Conservation (phyloP, 2,113 vertebrate genomes). For the Hylia prasina region DNA sequence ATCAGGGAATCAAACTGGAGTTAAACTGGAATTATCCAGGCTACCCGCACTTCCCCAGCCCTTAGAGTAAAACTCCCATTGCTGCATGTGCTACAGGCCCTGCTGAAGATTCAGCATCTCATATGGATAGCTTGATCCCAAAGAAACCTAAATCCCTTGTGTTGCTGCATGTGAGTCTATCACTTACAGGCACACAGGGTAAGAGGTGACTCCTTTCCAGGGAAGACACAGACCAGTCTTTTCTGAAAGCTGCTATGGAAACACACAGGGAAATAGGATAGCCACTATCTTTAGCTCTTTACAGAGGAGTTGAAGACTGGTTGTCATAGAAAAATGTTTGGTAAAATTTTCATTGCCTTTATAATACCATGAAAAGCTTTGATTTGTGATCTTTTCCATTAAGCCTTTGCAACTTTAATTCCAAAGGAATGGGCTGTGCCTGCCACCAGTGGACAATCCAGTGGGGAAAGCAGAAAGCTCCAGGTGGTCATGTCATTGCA, state of each 20-base stretch:
- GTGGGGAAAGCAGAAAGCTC: background rate
- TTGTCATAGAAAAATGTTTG: background rate
- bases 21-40: background rate
- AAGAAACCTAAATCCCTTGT: background rate
- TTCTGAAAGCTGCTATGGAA: background rate
- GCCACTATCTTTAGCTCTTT: background rate
- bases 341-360: background rate
- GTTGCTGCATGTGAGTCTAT: background rate
- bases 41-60: background rate
- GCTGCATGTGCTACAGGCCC: background rate
- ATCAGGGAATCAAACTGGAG: background rate
- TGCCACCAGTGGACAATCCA: background rate
- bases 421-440: background rate
- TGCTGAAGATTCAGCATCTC: background rate
- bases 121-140: background rate
- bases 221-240: background rate
- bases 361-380: background rate
- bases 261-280: background rate
- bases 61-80: background rate
- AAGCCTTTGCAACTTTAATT: background rate
- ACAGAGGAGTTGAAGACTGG: background rate
- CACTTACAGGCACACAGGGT: background rate
- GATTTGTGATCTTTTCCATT: background rate
- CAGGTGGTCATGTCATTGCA: background rate
- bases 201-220: background rate